These are phyloP conservation scores for Pogonus chalceus DNA, from an alignment of 1,140 invertebrate genomes.

Conservation along the genomic window DNA sequence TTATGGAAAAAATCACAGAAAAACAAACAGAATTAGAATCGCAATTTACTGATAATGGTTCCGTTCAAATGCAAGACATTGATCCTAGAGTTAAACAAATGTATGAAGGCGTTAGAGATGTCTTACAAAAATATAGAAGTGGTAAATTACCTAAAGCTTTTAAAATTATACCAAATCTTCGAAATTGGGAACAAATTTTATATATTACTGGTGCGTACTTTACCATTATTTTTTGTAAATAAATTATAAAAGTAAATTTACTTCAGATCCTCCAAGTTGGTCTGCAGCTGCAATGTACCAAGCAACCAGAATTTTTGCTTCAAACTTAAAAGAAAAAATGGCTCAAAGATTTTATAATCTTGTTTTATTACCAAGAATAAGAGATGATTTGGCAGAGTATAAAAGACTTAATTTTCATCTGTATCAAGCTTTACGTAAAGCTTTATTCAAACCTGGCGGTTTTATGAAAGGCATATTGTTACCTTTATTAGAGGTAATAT, in stretches of 20 bases:
- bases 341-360: slow-evolving; percentile 94
- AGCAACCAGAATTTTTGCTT: slow-evolving; percentile 90
- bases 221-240: slow-evolving; percentile 5
- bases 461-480: slow-evolving; percentile 91
- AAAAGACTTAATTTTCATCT: slow-evolving; percentile 95
- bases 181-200: slow-evolving; percentile 95
- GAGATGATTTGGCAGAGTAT: slow-evolving; percentile 92
- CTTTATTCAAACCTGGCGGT: slow-evolving; percentile 93
- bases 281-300: slow-evolving; percentile 94
- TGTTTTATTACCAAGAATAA: slow-evolving; percentile 80
- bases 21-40: slow-evolving; percentile 84
- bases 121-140: slow-evolving; percentile 81
- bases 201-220: slow-evolving; percentile 56
- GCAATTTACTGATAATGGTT: slow-evolving; percentile 70
- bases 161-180: slow-evolving; percentile 86
- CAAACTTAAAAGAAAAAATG: slow-evolving; percentile 93
- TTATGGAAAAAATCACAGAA: slow-evolving; percentile 86
- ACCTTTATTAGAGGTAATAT: slow-evolving; percentile 23
- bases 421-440: slow-evolving; percentile 87
- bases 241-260: neutral
- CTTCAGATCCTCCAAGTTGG: slow-evolving; percentile 63
- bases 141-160: slow-evolving; percentile 97
- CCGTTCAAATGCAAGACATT: slow-evolving; percentile 61
- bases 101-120: slow-evolving; percentile 82
- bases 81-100: slow-evolving; percentile 68